Evolutionary conservation across 2,888 invertebrate species (phyloP).

Genomic region (Dasysyrphus tricinctus): DNA sequence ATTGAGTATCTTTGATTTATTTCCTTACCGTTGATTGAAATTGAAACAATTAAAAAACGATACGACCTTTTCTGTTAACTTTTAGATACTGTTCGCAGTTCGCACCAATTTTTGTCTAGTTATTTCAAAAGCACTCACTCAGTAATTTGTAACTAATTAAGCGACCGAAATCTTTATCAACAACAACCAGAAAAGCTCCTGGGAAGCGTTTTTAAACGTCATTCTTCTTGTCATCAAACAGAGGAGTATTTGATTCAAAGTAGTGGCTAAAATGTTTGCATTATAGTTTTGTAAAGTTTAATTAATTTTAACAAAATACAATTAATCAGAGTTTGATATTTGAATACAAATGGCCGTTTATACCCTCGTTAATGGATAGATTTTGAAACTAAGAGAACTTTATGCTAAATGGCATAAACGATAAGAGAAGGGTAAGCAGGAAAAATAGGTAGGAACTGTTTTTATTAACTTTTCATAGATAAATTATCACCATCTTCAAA

Average conservation of each 20-base stretch:
- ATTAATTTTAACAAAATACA: background rate
- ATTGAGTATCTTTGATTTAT: constrained; percentile 24
- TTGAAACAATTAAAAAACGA: constrained; percentile 18
- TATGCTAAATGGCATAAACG: background rate
- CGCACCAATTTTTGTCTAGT: background rate
- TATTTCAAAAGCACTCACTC: constrained; percentile 27
- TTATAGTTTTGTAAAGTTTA: background rate
- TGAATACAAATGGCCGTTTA: too few relatives aligned
- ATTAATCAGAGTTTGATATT: too few relatives aligned
- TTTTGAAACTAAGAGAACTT: background rate
- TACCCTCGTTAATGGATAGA: too few relatives aligned
- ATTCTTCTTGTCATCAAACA: constrained; percentile 1
- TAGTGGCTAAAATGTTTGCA: background rate
- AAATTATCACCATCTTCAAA: too few relatives aligned
- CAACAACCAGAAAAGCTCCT: constrained; percentile 47
- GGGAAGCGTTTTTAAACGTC: constrained; percentile 21
- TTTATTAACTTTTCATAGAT: too few relatives aligned
- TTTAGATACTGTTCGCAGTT: background rate
- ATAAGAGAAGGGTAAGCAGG: too few relatives aligned
- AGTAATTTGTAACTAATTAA: constrained; percentile 25
- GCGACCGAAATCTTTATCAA: constrained; percentile 47
- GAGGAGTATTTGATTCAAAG: background rate
- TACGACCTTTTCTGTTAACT: constrained; percentile 40
- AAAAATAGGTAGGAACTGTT: too few relatives aligned
- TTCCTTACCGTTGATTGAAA: constrained; percentile 30